Evolutionary conservation across 2,888 invertebrate species (phyloP).

Genomic region (Augiades crinisus): DNA sequence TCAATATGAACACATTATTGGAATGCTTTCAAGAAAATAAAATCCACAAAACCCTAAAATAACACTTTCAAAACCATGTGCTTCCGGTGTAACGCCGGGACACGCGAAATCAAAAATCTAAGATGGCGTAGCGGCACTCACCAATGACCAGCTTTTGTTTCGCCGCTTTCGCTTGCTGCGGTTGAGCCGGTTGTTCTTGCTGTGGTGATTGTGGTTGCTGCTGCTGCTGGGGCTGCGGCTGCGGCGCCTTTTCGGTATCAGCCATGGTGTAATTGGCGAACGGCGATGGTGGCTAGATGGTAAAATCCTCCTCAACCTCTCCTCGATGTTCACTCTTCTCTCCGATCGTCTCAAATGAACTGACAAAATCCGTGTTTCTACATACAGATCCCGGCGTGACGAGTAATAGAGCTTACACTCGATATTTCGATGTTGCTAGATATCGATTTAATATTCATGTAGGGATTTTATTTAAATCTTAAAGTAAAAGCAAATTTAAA

Average conservation of each 20-base stretch:
- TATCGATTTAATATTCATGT: too few relatives aligned
- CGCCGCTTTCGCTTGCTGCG: conserved; percentile 83
- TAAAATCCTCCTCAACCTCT: conserved; percentile 89
- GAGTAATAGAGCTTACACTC: neutral
- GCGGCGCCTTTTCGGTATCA: conserved; percentile 95
- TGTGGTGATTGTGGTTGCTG: conserved; percentile 71
- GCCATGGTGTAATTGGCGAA: conserved; percentile 94
- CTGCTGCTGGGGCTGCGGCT: conserved; percentile 83
- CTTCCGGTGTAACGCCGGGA: conserved; percentile 61
- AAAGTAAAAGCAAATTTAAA: too few relatives aligned
- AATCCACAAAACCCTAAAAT: neutral
- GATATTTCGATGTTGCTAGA: neutral
- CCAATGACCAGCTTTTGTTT: conserved; percentile 95
- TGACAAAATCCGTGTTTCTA: conserved; percentile 22
- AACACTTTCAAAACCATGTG: conserved; percentile 54
- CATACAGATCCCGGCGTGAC: neutral
- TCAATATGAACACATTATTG: conserved; percentile 4
- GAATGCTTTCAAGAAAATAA: conserved; percentile 7
- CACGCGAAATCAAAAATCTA: conserved; percentile 62
- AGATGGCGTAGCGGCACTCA: conserved; percentile 82
- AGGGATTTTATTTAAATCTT: too few relatives aligned
- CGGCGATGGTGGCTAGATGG: conserved; percentile 87
- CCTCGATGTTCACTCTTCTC: conserved; percentile 85
- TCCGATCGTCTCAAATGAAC: conserved; percentile 72
- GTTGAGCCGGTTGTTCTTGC: conserved; percentile 82